Conservation (phyloP, 2,797 vertebrate genomes). For the Eulemur coronatus region DNA sequence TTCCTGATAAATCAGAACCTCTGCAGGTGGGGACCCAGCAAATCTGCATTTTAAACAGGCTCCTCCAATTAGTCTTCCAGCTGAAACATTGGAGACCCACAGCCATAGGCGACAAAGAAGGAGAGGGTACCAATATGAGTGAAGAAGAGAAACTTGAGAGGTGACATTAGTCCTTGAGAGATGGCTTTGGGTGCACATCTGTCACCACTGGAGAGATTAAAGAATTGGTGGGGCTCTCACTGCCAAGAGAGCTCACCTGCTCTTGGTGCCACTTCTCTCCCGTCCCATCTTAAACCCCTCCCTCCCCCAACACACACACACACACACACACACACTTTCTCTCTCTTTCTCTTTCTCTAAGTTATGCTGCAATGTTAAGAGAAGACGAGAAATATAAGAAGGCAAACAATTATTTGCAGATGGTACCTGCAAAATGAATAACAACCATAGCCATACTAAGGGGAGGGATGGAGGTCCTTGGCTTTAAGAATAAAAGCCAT, state of each 20-base stretch:
- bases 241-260: background rate
- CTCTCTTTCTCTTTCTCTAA: too few relatives aligned
- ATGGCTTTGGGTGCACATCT: background rate
- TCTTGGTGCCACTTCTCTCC: background rate
- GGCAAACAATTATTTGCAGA: background rate
- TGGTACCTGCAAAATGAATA: background rate
- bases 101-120: background rate
- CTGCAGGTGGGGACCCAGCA: background rate
- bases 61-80: background rate
- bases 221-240: background rate
- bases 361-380: background rate
- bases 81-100: background rate
- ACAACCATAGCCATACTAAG: background rate
- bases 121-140: background rate
- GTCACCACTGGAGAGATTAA: background rate
- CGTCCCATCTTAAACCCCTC: too few relatives aligned
- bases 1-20: background rate
- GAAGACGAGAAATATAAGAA: background rate
- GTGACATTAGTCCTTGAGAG: background rate
- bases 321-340: background rate
- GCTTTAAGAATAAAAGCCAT: background rate
- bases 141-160: background rate
- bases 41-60: background rate
- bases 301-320: background rate
- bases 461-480: fast-evolving